Percentiles rank a stretch among this genome's conserved stretches.
Conservation (phyloP, 35 echinoderm and acorn worm genomes). For the Acanthaster planci region DNA sequence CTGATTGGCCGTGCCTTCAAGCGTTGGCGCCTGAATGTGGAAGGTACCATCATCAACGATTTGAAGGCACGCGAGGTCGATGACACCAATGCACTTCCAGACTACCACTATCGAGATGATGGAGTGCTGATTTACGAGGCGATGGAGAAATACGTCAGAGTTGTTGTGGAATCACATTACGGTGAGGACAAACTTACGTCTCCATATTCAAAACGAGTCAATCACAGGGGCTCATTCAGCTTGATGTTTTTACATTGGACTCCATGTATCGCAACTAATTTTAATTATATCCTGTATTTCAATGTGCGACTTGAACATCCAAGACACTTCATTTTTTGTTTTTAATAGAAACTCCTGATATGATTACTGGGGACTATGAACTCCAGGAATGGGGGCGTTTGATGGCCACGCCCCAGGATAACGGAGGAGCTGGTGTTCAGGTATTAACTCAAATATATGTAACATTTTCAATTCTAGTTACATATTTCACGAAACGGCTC, state of each 20-base stretch:
- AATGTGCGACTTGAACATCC: too few species aligned
- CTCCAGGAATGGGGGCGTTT: conserved; percentile 60
- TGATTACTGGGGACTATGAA: conserved; percentile 56
- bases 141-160: conserved; percentile 66
- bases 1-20: conserved; percentile 41
- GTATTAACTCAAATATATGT: conserved; percentile 20
- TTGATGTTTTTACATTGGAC: too few species aligned
- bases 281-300: too few species aligned
- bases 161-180: conserved; percentile 59
- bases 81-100: conserved; percentile 63
- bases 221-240: background rate
- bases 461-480: background rate
- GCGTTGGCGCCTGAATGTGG: conserved; percentile 52
- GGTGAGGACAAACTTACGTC: background rate
- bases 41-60: conserved; percentile 64
- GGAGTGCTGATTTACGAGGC: conserved; percentile 58
- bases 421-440: conserved; percentile 29
- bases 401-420: background rate
- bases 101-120: conserved; percentile 81
- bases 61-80: conserved; percentile 62
- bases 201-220: background rate
- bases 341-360: conserved; percentile 15
- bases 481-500: background rate
- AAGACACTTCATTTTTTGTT: background rate
- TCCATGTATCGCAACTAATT: too few species aligned